Percentiles rank a stretch among this genome's conserved stretches.
Conservation (phyloP, 2,888 invertebrate genomes). For the Taenaris catops region DNA sequence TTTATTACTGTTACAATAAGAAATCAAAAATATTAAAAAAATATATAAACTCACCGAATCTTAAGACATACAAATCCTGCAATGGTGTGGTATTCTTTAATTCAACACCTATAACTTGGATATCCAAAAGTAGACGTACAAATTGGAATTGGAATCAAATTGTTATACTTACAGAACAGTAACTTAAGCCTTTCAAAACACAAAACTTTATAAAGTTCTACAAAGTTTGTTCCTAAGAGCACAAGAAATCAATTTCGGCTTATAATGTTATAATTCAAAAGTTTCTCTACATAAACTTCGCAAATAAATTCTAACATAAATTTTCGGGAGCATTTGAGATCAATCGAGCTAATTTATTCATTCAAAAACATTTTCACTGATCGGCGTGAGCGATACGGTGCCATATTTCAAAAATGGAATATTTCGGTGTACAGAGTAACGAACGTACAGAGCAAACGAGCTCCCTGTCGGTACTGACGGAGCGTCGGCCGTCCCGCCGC, state of each 20-base stretch:
- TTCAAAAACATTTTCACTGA: conserved; percentile 9
- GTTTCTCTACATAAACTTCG: background rate
- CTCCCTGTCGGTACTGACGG: conserved; percentile 55
- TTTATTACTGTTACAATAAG: no score
- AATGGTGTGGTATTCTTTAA: no score
- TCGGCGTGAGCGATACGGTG: conserved; percentile 35
- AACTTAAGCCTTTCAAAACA: no score
- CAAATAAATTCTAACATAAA: background rate
- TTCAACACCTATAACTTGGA: background rate
- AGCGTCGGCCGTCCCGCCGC: conserved; percentile 29
- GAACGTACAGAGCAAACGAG: conserved; percentile 50
- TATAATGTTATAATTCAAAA: background rate
- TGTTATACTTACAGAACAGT: background rate
- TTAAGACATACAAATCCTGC: conserved; percentile 2
- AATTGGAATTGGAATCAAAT: no score
- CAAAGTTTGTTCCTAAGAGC: conserved; percentile 7
- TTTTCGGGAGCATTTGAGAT: background rate
- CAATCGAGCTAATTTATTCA: conserved; percentile 5
- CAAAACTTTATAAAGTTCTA: conserved; percentile 2
- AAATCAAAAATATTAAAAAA: no score
- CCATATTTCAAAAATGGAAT: conserved; percentile 49
- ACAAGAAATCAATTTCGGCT: conserved; percentile 1
- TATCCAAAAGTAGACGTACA: background rate
- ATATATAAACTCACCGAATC: conserved; percentile 3
- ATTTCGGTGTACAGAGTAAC: conserved; percentile 30